phyloP scores from a whole-genome alignment of 2,113 vertebrate species.

The Vulpes vulpes region DNA sequence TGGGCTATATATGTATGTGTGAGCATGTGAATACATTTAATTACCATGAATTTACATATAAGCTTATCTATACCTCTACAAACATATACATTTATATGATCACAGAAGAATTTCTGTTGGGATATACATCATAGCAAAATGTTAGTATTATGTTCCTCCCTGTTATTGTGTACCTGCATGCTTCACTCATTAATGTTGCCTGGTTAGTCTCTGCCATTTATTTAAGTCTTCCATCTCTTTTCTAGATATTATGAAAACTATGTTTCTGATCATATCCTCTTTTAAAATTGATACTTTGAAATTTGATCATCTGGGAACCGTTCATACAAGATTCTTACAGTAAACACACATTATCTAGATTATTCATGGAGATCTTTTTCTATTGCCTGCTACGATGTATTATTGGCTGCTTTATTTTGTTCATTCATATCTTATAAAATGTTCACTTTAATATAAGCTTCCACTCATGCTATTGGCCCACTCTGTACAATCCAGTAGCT shows the following conservation, averaged over 20 bases:
- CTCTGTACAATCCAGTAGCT: background rate
- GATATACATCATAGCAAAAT: background rate
- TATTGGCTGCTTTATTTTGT: background rate
- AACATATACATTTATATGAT: background rate
- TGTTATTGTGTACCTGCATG: background rate
- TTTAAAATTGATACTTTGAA: conserved; percentile 23
- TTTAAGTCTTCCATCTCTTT: background rate
- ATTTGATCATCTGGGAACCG: background rate
- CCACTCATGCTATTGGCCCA: background rate
- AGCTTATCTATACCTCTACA: background rate
- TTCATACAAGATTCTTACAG: background rate
- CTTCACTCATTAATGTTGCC: background rate
- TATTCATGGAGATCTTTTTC: background rate
- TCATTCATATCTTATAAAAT: background rate
- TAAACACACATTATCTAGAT: background rate
- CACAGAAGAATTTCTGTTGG: background rate
- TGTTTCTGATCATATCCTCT: background rate
- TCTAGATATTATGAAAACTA: background rate
- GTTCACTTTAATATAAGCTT: background rate
- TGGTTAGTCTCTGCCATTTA: background rate
- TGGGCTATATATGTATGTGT: background rate
- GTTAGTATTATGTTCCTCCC: background rate
- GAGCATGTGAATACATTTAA: background rate
- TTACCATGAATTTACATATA: background rate
- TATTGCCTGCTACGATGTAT: background rate